phyloP scores from a whole-genome alignment of 2,797 vertebrate genomes.

The Anguilla obscura region DNA sequence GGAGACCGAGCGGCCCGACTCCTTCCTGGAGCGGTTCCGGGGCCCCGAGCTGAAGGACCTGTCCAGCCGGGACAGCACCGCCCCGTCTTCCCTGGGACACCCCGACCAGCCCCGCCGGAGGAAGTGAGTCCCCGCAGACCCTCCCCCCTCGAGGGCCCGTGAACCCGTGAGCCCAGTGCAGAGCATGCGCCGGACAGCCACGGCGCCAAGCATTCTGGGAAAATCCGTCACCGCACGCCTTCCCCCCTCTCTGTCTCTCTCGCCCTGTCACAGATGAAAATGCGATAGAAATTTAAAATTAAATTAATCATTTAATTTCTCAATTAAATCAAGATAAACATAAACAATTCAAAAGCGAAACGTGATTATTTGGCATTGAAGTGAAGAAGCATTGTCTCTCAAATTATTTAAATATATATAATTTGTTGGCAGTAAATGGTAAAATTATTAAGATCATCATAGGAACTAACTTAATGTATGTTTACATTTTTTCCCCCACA shows the following conservation, averaged over 20 bases:
- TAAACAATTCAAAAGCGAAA: no score
- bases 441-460: neutral
- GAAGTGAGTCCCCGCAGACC: slow-evolving; percentile 67
- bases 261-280: no score
- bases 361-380: no score
- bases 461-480: neutral
- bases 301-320: no score
- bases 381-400: no score
- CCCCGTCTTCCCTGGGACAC: slow-evolving; percentile 62
- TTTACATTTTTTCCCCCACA: slow-evolving; percentile 40
- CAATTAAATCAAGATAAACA: no score
- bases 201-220: neutral
- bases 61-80: slow-evolving; percentile 59
- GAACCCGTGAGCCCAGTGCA: neutral
- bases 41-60: slow-evolving; percentile 81
- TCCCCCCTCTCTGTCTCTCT: neutral
- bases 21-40: slow-evolving; percentile 84
- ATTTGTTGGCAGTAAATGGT: no score
- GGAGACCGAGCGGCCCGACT: slow-evolving; percentile 76
- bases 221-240: neutral
- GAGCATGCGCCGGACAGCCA: neutral
- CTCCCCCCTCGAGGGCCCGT: no score
- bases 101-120: slow-evolving; percentile 61
- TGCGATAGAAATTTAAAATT: no score
- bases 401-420: no score